A percentile compares a stretch with the other conserved stretches of the same genome.
Conservation (phyloP, 2,797 vertebrate genomes). For the Diplodus puntazzo region DNA sequence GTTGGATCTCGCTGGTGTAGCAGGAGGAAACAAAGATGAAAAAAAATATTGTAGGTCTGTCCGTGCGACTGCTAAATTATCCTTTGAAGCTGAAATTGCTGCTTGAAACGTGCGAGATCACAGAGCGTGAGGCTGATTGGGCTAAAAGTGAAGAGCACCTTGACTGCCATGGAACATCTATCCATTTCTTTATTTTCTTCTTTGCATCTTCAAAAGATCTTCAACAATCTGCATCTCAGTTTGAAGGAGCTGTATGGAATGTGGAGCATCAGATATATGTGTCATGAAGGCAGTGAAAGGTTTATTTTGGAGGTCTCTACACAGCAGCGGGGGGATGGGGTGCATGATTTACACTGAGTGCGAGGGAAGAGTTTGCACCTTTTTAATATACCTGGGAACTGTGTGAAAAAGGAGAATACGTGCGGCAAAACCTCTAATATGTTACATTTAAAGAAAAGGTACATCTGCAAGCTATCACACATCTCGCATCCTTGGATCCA, state of each 20-base stretch:
- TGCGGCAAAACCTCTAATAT: slow-evolving; percentile 11
- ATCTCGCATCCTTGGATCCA: slow-evolving; percentile 3
- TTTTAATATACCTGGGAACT: slow-evolving; percentile 42
- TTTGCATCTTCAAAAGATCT: not conserved
- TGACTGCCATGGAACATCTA: slow-evolving; percentile 4
- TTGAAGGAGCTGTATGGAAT: slow-evolving; percentile 26
- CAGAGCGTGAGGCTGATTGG: slow-evolving; percentile 8
- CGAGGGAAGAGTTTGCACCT: slow-evolving; percentile 31
- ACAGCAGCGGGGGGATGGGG: slow-evolving; percentile 49
- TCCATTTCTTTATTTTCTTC: slow-evolving; percentile 16
- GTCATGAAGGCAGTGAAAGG: slow-evolving; percentile 43
- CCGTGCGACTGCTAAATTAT: slow-evolving; percentile 3
- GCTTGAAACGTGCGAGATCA: slow-evolving; percentile 24
- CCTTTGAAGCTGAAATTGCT: slow-evolving; percentile 28
- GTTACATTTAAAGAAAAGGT: not conserved
- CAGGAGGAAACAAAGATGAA: not conserved
- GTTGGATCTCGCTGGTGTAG: not conserved
- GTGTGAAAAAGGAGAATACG: not conserved
- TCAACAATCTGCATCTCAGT: slow-evolving; percentile 6
- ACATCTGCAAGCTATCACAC: not conserved
- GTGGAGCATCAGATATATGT: slow-evolving; percentile 39
- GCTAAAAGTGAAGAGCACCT: slow-evolving; percentile 1
- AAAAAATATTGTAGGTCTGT: slow-evolving; percentile 3
- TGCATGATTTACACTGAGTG: slow-evolving; percentile 44
- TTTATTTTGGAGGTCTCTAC: slow-evolving; percentile 29